Base-by-base conservation (phyloP, 2,888 invertebrate species). In the Agrotis segetum region DNA sequence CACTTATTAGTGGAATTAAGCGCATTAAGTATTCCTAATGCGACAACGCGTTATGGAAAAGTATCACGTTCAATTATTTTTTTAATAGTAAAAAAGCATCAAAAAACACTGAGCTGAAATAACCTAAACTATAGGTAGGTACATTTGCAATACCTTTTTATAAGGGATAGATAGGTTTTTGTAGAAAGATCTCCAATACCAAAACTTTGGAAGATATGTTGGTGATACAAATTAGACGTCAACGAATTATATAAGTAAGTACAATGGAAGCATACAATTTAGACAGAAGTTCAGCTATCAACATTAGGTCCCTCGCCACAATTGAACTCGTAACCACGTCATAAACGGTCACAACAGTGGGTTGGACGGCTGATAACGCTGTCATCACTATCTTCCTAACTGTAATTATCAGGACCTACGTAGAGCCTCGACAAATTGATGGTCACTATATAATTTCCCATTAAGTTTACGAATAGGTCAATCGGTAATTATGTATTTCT, bases 321-420 rank as follows among this genome's bases (percentile, higher is more conserved):
- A 58, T 61, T 70, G 24, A 40, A 61, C 55, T 40, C 47, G 34
- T n/a, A 56, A 56, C 19, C 40, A 46, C 49, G 19, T 61, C 56
- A 47, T 71, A 77, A 56, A 78, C 78, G 7, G 24, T 17, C 40
- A 58, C 29, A 58, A 44, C 62, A 17, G n/a, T 44, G 4, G 50
- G 9, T 19, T 50, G 52, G 56, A 58, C 50, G 13, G 13, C 56
- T 58, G 61, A 56, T 70, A 70, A 52, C 40, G 46, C 7, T 40
- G 50, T 50, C 40, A 50, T 50, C 29, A 60, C 19, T 49, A 47
- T 67, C 53, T 34, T 44, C 9, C 46, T 61, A 19, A 21, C 34
- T 24, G 55, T 69, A 61, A 74, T 49, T n/a, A 65, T 44, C 44
- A 46, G 13, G 5, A 44, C n/a, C 16, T 65, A n/a, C 11, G 14